Conservation (phyloP, 2,113 vertebrate genomes). For the Hiodon tergisus region DNA sequence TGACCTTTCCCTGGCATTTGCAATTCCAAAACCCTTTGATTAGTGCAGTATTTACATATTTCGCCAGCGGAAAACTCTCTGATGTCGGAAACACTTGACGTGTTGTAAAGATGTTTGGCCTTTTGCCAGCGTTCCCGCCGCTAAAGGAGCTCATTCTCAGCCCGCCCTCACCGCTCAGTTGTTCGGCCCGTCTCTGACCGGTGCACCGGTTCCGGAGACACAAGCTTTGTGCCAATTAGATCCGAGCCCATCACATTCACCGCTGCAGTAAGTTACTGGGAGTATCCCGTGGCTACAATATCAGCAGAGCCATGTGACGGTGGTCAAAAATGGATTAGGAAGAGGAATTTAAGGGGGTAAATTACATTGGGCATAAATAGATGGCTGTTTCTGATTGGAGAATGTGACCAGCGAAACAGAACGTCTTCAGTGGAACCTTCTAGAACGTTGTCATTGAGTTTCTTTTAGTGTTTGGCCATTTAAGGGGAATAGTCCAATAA, state of each 20-base stretch:
- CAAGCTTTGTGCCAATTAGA: conserved; percentile 8
- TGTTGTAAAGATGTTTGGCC: conserved; percentile 88
- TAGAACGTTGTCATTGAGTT: too few species aligned
- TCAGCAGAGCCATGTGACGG: too few species aligned
- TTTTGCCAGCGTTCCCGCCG: conserved; percentile 54
- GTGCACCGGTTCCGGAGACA: conserved; percentile 32
- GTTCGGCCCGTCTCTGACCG: conserved; percentile 41
- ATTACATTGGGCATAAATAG: too few species aligned
- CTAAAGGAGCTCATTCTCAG: conserved; percentile 7
- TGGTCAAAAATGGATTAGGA: too few species aligned
- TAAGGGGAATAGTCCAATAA: neutral
- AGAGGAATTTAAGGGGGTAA: too few species aligned
- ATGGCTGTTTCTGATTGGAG: too few species aligned
- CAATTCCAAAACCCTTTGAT: conserved; percentile 88
- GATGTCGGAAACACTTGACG: conserved; percentile 77
- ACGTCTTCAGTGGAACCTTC: too few species aligned
- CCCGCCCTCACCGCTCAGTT: conserved; percentile 27
- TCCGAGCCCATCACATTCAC: too few species aligned
- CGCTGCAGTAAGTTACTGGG: too few species aligned
- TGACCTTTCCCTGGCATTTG: conserved; percentile 86
- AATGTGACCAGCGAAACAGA: too few species aligned
- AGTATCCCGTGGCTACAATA: too few species aligned
- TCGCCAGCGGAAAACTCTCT: conserved; percentile 65
- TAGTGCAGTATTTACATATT: conserved; percentile 94
- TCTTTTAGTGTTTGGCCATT: neutral